Evolutionary conservation across 2,797 vertebrate species (phyloP).

Genomic region (Acrossocheilus fasciatus): DNA sequence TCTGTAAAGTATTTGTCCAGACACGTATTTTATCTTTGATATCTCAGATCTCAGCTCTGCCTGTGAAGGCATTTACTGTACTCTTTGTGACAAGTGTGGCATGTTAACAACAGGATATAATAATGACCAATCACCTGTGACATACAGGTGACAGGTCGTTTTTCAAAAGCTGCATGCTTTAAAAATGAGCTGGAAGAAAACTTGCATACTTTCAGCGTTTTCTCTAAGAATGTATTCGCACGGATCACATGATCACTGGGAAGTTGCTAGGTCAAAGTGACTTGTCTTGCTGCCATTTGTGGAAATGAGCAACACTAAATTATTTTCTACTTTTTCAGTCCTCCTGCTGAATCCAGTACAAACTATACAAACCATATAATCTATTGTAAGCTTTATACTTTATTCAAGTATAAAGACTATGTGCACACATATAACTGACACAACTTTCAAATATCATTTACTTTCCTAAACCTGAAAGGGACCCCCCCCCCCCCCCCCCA

Average conservation of each 20-base stretch:
- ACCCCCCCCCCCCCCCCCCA: too few relatives aligned
- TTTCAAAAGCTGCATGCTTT: background rate
- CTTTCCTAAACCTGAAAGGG: background rate
- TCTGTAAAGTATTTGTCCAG: background rate
- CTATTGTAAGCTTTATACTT: background rate
- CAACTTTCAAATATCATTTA: background rate
- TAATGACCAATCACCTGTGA: background rate
- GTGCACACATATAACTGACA: background rate
- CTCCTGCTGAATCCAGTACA: background rate
- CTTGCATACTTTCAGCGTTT: background rate
- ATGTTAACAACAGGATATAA: background rate
- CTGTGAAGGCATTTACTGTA: background rate
- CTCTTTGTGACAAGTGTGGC: background rate
- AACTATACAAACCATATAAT: background rate
- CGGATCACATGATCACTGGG: background rate
- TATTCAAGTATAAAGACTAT: background rate
- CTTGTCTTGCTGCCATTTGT: background rate
- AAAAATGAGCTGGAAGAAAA: background rate
- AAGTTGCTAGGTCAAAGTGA: conserved; percentile 12
- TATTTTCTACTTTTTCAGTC: background rate
- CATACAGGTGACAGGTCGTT: background rate
- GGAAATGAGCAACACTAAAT: background rate
- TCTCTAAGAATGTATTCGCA: background rate
- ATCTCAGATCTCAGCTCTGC: background rate
- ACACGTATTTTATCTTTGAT: conserved; percentile 5